Evolutionary conservation across 2,113 vertebrate genomes (phyloP).

Genomic region (Elanoides forficatus): DNA sequence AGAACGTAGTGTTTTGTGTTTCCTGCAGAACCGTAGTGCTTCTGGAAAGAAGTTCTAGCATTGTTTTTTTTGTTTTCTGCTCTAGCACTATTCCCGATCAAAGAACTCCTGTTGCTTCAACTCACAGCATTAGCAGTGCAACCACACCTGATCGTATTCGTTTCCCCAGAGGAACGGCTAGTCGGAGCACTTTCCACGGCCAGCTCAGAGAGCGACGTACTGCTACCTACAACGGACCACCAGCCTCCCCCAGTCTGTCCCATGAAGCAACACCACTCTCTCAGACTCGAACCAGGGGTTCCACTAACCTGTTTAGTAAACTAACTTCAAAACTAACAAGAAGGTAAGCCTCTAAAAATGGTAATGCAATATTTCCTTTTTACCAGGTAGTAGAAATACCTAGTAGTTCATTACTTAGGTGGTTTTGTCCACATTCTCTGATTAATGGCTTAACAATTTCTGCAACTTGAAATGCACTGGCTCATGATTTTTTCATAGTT

Average conservation of each 20-base stretch:
- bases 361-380: accelerated
- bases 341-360: conserved; percentile 76
- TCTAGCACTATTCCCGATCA: conserved; percentile 82
- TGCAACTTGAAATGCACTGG: not conserved
- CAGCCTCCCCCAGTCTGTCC: conserved; percentile 92
- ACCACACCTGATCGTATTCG: conserved; percentile 90
- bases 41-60: not conserved
- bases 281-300: conserved; percentile 89
- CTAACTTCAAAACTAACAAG: conserved; percentile 96
- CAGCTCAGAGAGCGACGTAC: conserved; percentile 93
- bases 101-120: conserved; percentile 90
- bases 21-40: not conserved
- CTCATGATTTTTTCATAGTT: not conserved
- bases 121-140: conserved; percentile 91
- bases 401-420: not conserved
- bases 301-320: conserved; percentile 95
- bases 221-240: conserved; percentile 95
- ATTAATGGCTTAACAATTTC: not conserved
- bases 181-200: conserved; percentile 96
- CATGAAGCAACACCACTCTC: conserved; percentile 90
- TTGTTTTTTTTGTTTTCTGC: conserved; percentile 3
- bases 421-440: not conserved
- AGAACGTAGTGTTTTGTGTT: conserved; percentile 14
- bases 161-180: conserved; percentile 91
- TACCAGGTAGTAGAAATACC: accelerated